Conservation (phyloP, 2,113 vertebrate genomes). For the Motacilla alba region DNA sequence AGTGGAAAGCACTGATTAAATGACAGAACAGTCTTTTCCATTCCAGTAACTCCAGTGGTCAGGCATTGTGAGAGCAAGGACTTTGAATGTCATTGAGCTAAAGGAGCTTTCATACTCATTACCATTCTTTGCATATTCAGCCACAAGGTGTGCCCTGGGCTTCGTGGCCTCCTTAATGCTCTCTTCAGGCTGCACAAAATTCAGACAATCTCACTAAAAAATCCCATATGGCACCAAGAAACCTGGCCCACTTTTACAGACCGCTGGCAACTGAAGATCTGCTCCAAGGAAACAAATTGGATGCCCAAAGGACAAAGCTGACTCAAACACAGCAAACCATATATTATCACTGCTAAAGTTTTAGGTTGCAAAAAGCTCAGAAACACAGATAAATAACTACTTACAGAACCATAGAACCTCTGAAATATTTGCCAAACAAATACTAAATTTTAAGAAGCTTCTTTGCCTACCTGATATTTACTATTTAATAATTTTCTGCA, state of each 20-base stretch:
- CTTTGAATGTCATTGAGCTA: slow-evolving; percentile 40
- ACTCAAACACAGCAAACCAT: background rate
- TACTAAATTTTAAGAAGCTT: background rate
- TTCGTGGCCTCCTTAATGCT: background rate
- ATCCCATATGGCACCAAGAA: background rate
- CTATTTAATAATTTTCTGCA: background rate
- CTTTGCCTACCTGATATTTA: background rate
- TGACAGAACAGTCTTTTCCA: slow-evolving; percentile 51
- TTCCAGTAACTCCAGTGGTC: slow-evolving; percentile 56
- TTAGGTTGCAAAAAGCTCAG: background rate
- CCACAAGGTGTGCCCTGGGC: background rate
- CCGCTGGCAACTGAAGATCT: background rate
- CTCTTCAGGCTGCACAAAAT: background rate
- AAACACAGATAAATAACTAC: background rate
- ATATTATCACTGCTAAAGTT: background rate
- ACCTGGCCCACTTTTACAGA: background rate
- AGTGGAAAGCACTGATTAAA: slow-evolving; percentile 42
- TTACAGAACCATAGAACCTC: background rate
- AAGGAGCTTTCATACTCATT: slow-evolving; percentile 29
- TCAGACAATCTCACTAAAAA: background rate
- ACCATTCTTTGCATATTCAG: slow-evolving; percentile 3
- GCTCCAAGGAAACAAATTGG: background rate
- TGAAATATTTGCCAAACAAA: background rate
- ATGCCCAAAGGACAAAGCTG: background rate
- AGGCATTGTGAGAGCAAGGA: slow-evolving; percentile 39